Conservation (phyloP, 2,113 vertebrate species). For the Aspidoscelis tigris region DNA sequence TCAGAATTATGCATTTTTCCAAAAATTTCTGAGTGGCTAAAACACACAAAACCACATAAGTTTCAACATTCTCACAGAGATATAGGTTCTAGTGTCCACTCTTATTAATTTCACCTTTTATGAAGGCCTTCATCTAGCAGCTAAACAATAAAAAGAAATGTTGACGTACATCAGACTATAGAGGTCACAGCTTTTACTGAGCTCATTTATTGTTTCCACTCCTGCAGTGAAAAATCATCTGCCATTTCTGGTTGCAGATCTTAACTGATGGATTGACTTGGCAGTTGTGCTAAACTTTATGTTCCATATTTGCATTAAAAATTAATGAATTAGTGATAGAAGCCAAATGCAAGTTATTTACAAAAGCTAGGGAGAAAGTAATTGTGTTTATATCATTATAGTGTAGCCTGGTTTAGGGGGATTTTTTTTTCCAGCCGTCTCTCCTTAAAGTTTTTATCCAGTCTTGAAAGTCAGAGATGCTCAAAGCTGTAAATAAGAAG, state of each 20-base stretch:
- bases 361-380: constrained; percentile 25
- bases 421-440: background rate
- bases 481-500: background rate
- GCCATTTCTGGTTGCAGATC: background rate
- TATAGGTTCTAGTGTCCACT: background rate
- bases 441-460: background rate
- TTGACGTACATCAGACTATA: background rate
- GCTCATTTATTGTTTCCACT: constrained; percentile 1
- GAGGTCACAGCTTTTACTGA: background rate
- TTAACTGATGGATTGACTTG: constrained; percentile 31
- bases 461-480: no score
- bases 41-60: no score
- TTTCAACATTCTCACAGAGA: no score
- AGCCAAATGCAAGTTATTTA: constrained; percentile 33
- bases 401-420: background rate
- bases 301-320: constrained; percentile 12
- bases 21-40: no score
- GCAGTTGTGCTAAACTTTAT: constrained; percentile 28
- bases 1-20: no score
- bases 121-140: background rate
- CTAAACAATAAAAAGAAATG: background rate
- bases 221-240: constrained; percentile 12
- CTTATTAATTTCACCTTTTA: background rate
- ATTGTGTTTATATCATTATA: background rate
- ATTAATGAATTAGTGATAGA: constrained; percentile 36